Evolutionary conservation across 2,113 vertebrate genomes (phyloP), one percentile per base, ranked within the genome.

Genomic region (Proteles cristata): DNA sequence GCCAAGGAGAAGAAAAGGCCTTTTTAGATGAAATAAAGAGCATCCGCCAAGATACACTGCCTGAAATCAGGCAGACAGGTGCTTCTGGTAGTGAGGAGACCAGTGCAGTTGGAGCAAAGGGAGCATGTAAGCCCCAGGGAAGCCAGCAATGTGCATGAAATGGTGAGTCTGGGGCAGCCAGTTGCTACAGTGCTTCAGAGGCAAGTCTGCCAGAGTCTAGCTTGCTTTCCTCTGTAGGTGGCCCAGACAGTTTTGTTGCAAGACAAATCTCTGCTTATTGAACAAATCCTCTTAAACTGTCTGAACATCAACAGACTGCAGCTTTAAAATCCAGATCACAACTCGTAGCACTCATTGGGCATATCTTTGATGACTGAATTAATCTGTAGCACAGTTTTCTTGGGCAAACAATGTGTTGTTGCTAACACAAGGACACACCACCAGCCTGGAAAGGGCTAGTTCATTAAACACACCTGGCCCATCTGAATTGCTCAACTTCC

Each of bases 221-320:
- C 87, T 94, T 66, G 79, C 92, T 94, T 97, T 76, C 83, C 93
- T 96, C 88, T 77, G 80, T 81, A 96, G 92, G 97, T 97, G 96
- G 74, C 93, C 95, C 95, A 95, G 96, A 98, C 96, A 96, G 96
- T 65, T 94, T 90, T 96, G 92, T 96, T 97, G 95, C 85, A 96
- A 98, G 97, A 97, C 97, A 98, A 97, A 98, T 98, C 95, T 96
- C 95, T 96, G 76, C 98, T 98, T 97, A 98, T 94, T 97, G 94
- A 93, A 94, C 88, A 98, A 98, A 98, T 97, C 97, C 97, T 98
- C 98, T 98, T 98, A 97, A 90, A 96, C 96, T 97, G 98, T 97
- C 97, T 97, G 96, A 97, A 97, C 92, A 90, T 84, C 92, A 95
- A 96, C 97, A 97, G 87, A 96, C 98, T 97, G 90, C 88, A 58